phyloP scores from a whole-genome alignment of 2,888 invertebrate species.

The Tryphoninae sp. region DNA sequence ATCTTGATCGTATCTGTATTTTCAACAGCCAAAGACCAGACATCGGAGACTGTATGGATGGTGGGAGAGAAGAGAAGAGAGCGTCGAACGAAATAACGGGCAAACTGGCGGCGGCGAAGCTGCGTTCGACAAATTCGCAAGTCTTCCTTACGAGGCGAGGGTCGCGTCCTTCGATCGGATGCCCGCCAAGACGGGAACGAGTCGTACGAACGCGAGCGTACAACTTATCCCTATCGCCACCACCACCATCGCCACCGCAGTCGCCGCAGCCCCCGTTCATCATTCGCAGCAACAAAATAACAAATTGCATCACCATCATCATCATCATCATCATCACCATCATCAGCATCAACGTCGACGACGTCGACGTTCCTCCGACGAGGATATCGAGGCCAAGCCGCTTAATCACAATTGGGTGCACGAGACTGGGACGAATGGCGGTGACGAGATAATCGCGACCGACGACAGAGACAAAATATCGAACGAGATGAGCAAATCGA shows the following conservation, averaged over 20 bases:
- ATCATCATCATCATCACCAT: constrained; percentile 50
- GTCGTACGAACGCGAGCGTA: constrained; percentile 57
- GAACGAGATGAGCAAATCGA: constrained; percentile 65
- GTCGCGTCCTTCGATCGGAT: constrained; percentile 82
- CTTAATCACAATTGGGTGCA: constrained; percentile 37
- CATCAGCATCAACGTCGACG: constrained; percentile 53
- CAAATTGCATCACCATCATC: constrained; percentile 43
- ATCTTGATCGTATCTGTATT: constrained; percentile 50
- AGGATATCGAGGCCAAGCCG: constrained; percentile 52
- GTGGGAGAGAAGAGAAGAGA: constrained; percentile 73
- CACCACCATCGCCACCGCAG: neutral
- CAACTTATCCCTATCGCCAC: neutral
- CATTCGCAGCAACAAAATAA: constrained; percentile 42
- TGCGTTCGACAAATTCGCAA: constrained; percentile 86
- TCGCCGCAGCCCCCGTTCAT: constrained; percentile 36
- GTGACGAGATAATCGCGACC: constrained; percentile 17
- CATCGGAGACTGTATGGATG: constrained; percentile 90
- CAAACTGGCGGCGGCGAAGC: constrained; percentile 69
- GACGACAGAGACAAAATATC: constrained; percentile 57
- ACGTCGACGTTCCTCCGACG: constrained; percentile 64
- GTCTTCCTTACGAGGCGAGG: constrained; percentile 85
- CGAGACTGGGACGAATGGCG: too few species aligned
- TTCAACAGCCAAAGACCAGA: constrained; percentile 88
- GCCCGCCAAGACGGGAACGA: constrained; percentile 82
- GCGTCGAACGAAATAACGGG: constrained; percentile 69